Evolutionary conservation across 2,888 invertebrate species (phyloP).

Genomic region (Schrankia costaestrigalis): DNA sequence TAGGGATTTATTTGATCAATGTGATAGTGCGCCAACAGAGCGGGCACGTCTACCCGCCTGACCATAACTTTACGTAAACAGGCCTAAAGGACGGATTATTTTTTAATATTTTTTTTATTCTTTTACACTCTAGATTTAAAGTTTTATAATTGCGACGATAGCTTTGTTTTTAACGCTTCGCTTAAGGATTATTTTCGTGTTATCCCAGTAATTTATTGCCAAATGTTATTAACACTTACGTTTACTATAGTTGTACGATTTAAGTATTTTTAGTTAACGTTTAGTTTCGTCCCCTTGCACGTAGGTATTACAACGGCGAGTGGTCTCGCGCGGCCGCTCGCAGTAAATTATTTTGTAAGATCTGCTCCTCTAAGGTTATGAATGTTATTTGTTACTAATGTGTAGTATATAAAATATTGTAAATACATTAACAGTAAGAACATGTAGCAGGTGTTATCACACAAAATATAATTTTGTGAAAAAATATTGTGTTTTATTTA

Average conservation of each 20-base stretch:
- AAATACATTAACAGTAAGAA: slow-evolving; percentile 75
- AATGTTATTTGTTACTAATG: slow-evolving; percentile 81
- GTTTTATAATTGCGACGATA: slow-evolving; percentile 50
- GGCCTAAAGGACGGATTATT: slow-evolving; percentile 53
- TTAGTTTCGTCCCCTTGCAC: slow-evolving; percentile 36
- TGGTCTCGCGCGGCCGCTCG: slow-evolving; percentile 24
- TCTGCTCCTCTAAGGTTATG: slow-evolving; percentile 78
- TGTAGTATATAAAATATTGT: slow-evolving; percentile 79
- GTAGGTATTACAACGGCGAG: slow-evolving; percentile 18
- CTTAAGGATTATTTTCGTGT: slow-evolving; percentile 69
- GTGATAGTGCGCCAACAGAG: slow-evolving; percentile 49
- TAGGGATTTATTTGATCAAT: slow-evolving; percentile 48
- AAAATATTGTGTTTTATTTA: slow-evolving; percentile 47
- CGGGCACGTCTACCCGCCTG: slow-evolving; percentile 3
- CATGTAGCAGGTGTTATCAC: slow-evolving; percentile 81
- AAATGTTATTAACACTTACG: slow-evolving; percentile 76
- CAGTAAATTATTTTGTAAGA: slow-evolving; percentile 66
- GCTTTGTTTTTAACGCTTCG: slow-evolving; percentile 58
- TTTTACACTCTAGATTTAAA: slow-evolving; percentile 56
- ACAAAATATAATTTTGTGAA: slow-evolving; percentile 83
- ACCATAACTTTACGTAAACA: too few relatives aligned
- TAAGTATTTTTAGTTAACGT: slow-evolving; percentile 53
- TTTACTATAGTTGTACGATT: slow-evolving; percentile 41
- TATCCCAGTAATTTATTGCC: slow-evolving; percentile 79
- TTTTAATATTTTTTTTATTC: slow-evolving; percentile 60